phyloP scores from a whole-genome alignment of 2,888 invertebrate genomes.

The Orchesellides sinensis region DNA sequence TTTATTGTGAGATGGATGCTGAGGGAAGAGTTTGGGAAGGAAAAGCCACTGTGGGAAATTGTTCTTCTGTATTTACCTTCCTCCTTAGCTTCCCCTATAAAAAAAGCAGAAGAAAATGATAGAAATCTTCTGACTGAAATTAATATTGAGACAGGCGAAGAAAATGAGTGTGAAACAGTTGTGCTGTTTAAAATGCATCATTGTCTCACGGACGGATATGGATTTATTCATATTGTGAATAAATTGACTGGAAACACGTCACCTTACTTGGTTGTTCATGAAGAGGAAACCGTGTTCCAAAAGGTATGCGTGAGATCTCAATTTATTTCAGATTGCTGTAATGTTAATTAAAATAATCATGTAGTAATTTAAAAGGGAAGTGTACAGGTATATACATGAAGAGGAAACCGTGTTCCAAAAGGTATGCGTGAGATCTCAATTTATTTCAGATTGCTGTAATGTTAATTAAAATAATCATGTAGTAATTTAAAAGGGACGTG shows the following conservation, averaged over 20 bases:
- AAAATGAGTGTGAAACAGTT: conserved; percentile 55
- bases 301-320: conserved; percentile 43
- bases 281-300: conserved; percentile 38
- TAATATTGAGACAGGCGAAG: conserved; percentile 2
- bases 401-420: conserved; percentile 43
- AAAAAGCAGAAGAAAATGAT: no score
- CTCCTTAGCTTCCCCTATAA: neutral
- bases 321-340: neutral
- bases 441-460: neutral
- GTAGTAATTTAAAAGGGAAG: neutral
- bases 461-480: neutral
- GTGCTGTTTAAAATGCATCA: conserved; percentile 62
- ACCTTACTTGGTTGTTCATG: conserved; percentile 62
- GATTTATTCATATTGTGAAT: conserved; percentile 66
- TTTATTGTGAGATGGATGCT: conserved; percentile 57
- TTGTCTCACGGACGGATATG: conserved; percentile 62
- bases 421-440: conserved; percentile 28
- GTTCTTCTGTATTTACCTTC: conserved; percentile 49
- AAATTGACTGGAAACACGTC: conserved; percentile 61
- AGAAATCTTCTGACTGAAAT: no score
- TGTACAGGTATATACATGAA: conserved; percentile 12
- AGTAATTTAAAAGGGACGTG: neutral
- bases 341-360: neutral
- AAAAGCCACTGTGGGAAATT: conserved; percentile 64
- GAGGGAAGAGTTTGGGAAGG: conserved; percentile 23